Base-by-base conservation (phyloP, 2,888 invertebrate genomes). In the Drosophila cracens region DNA sequence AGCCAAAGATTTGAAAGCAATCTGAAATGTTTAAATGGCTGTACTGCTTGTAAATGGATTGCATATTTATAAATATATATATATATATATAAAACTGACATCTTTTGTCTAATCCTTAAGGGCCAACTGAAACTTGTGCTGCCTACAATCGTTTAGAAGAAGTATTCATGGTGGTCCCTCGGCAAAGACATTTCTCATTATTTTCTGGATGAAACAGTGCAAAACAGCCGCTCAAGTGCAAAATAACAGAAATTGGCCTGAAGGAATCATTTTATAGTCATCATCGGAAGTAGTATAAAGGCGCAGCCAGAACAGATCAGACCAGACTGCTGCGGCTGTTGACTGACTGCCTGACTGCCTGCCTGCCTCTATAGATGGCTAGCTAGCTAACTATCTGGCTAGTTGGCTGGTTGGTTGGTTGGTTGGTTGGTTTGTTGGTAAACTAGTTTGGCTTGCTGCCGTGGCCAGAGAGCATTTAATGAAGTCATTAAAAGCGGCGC, bases 401-500 rank as follows among this genome's bases (percentile, higher is more conserved):
- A 18, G 31, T 16, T 51, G 51, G 29, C 5, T 49, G 29, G 52
- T 7, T 53, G 21, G 52, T 16, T 53, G 21, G 52, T 16, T 52
- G 16, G 53, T 13, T 54, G 34, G 18, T 27, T 54, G 54, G 11
- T 60, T 57, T 46, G 34, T 38, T 51, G 51, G 58, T 49, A 83
- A 82, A 82, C 81, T 74, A 53, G 54, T 13, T 51, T 53, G 36
- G 8, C 16, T 43, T 34, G 43, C 40, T 38, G 51, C 60, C 57
- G 36, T 54, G 43, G 51, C 68, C 63, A 40, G 31, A 52, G 67
- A 69, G 79, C 85, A 90, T 91, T 91, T 91, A 91, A 91, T 91
- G 90, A 91, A 91, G 91, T 91, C 91, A 91, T 91, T 91, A 91
- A 91, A 91, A 89, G 87, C 90, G 87, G 91, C 91, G 91, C 92